Base-by-base conservation (phyloP, 2,797 vertebrate species). In the Periparus ater region DNA sequence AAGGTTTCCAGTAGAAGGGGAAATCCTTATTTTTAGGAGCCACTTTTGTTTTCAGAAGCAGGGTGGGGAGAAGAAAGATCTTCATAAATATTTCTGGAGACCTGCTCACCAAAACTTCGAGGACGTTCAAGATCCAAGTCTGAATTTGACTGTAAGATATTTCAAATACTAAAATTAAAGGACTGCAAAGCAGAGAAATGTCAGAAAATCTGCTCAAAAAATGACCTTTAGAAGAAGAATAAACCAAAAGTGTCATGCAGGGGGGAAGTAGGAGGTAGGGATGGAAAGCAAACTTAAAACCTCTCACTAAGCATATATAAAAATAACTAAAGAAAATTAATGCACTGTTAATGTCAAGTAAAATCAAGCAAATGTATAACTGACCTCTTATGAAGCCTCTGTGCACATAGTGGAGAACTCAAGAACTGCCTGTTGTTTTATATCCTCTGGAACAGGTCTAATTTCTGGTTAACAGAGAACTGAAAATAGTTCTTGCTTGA, bases 241-340 rank as follows among this genome's bases (percentile, higher is more conserved):
- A 67, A 80, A 19, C 29, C 48, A 48, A 7, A 48, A 67, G 34
- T n/a, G 36, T 50, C 20, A 7, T 5, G 2, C 0, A 0, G 3
- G 0, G 5, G 1, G 5, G 3, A 53, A 45, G 8, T 22, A 32
- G 13, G 6, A 13, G 1, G 1, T 11, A 29, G 11, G 5, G 4
- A 6, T 42, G 17, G 30, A 65, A n/a, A 23, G 13, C 34, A 47
- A 85, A 50, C 5, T 42, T 71, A 38, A 76, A 58, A 62, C 16
- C 4, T 74, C 20, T 40, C 26, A 74, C 11, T 48, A 53, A 38
- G 16, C 26, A 50, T 25, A 13, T 32, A 32, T 40, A 53, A 58
- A 90, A 84, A 60, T 80, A 67, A 30, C 3, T 13, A 6, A 57
- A 74, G 27, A 70, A 78, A 74, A 73, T 22, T 47, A 44, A 75